phyloP scores from a whole-genome alignment of 2,797 vertebrate genomes.

The Lagodon rhomboides region DNA sequence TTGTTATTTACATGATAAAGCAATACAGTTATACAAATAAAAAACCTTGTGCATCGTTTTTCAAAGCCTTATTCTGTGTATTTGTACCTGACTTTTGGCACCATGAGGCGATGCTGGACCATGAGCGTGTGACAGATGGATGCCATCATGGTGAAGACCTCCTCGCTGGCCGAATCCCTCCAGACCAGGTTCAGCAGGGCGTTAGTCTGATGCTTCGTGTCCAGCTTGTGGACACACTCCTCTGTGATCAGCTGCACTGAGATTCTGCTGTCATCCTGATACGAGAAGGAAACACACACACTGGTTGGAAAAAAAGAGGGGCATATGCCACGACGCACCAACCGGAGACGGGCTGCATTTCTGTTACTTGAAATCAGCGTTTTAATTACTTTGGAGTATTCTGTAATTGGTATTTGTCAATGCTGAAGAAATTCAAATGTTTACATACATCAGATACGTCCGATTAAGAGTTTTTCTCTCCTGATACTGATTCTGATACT shows the following conservation, averaged over 20 bases:
- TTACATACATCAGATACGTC: too few species aligned
- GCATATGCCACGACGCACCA: too few species aligned
- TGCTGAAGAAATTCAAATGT: too few species aligned
- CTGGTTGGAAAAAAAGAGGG: not conserved
- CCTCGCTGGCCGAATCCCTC: conserved; percentile 97
- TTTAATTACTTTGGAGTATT: too few species aligned
- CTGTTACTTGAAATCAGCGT: too few species aligned
- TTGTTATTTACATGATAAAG: not conserved
- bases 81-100: conserved; percentile 96
- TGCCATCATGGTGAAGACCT: conserved; percentile 97
- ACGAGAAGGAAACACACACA: not conserved
- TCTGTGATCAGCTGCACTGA: conserved; percentile 93
- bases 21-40: not conserved
- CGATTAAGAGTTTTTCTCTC: not conserved
- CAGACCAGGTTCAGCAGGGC: conserved; percentile 95
- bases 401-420: too few species aligned
- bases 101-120: conserved; percentile 99
- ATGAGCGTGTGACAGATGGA: conserved; percentile 98
- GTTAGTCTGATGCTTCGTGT: conserved; percentile 97
- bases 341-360: too few species aligned
- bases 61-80: not conserved
- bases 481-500: not conserved
- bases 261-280: conserved; percentile 91
- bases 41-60: not conserved
- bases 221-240: conserved; percentile 95